Base-by-base conservation (phyloP, 2,888 invertebrate genomes). In the Nomada fabriciana region DNA sequence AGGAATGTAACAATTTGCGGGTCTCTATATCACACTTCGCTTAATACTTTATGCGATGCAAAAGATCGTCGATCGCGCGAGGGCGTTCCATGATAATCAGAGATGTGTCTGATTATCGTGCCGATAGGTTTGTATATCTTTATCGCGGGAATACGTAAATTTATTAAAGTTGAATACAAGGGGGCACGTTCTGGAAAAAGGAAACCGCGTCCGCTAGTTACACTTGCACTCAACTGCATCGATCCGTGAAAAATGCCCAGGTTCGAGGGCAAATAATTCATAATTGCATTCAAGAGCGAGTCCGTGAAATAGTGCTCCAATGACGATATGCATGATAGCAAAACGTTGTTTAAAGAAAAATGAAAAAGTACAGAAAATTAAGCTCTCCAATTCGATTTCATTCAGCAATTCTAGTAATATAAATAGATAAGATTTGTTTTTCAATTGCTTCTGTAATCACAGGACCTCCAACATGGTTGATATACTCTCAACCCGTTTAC, bases 381-480 rank as follows among this genome's bases (percentile, higher is more conserved):
- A 7, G 36, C 36, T 5, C 60, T 29, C 2, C 20, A 42, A 15
- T 29, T 29, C 13, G 36, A 36, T 70, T 50, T 70, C 50, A 52
- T 60, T 70, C 36, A 23, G 36, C 50, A 60, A 57, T 43, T 20
- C 13, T 59, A 20, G 11, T 36, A 13, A 25, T 18, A 4, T n/a
- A 43, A 1, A 18, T 52, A 15, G 13, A 69, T 25, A 4, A 15
- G 42, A 15, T 29, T 15, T 20, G 36, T 61, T 36, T 63, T 64
- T 36, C 23, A 55, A 64, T 65, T 42, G 47, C 2, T 29, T n/a
- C 18, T 53, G 0, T 15, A n/a, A 60, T 92, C 89, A 53, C 89
- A 93, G 92, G 91, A 93, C 95, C n/a, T 94, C 94, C 88, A 95
- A 95, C 89, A 95, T 96, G 95, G 95, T 95, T 85, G 95, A 95